Evolutionary conservation across 2,797 vertebrate species (phyloP).

Genomic region (Semaprochilodus insignis): DNA sequence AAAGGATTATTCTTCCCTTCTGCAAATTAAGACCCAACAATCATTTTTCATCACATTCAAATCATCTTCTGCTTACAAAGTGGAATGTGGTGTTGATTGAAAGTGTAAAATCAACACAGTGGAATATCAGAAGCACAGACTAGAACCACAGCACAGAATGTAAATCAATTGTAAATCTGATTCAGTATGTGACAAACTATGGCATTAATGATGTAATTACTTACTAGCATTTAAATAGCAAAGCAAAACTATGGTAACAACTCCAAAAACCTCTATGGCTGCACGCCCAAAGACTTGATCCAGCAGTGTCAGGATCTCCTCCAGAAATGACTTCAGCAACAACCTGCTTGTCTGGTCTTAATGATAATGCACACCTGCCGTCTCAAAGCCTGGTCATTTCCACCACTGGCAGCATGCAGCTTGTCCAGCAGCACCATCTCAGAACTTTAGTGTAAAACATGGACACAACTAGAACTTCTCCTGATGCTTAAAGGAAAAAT

Average conservation of each 20-base stretch:
- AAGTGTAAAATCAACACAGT: too few relatives aligned
- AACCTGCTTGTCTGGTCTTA: slow-evolving; percentile 14
- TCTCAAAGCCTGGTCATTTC: slow-evolving; percentile 8
- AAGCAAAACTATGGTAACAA: background rate
- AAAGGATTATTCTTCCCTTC: too few relatives aligned
- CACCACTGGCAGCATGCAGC: background rate
- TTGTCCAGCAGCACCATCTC: background rate
- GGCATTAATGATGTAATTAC: too few relatives aligned
- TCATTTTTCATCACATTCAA: too few relatives aligned
- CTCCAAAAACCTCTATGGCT: background rate
- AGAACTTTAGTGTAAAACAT: slow-evolving; percentile 11
- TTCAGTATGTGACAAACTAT: too few relatives aligned
- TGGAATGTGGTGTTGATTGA: too few relatives aligned
- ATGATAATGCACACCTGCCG: slow-evolving; percentile 16
- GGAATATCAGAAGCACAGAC: too few relatives aligned
- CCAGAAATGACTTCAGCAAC: background rate
- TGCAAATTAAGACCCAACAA: too few relatives aligned
- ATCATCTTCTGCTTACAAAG: too few relatives aligned
- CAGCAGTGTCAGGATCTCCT: background rate
- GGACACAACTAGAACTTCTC: slow-evolving; percentile 18
- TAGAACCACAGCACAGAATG: too few relatives aligned
- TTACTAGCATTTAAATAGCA: too few relatives aligned
- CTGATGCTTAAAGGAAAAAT: slow-evolving; percentile 27
- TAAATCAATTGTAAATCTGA: too few relatives aligned
- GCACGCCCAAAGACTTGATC: background rate